Evolutionary conservation across 2,113 vertebrate genomes (phyloP).

Genomic region (Rostratula benghalensis): DNA sequence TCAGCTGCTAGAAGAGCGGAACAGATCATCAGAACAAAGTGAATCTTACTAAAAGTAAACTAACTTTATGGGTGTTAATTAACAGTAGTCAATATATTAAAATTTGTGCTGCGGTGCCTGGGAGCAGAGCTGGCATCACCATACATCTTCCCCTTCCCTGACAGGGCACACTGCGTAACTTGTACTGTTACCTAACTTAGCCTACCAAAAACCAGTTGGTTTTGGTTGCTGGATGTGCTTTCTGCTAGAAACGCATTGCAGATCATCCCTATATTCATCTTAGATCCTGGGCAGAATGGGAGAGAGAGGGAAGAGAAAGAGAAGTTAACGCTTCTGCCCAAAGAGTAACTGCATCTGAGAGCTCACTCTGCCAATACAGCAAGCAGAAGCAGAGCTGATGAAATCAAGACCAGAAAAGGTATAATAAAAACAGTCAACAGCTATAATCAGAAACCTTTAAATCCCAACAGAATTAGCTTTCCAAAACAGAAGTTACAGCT

Average conservation of each 20-base stretch:
- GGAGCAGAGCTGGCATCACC: neutral
- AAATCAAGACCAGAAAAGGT: neutral
- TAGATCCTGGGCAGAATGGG: neutral
- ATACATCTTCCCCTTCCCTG: neutral
- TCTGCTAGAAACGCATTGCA: neutral
- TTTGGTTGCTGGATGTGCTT: neutral
- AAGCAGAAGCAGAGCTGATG: neutral
- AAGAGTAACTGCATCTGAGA: accelerated
- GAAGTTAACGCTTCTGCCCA: neutral
- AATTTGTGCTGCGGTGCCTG: neutral
- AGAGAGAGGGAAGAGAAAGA: neutral
- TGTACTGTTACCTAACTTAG: neutral
- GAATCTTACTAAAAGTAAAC: neutral
- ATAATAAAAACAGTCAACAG: neutral
- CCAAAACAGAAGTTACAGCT: neutral
- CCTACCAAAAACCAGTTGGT: neutral
- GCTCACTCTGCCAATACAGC: neutral
- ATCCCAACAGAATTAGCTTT: neutral
- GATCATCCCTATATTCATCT: too few relatives aligned
- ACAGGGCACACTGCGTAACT: neutral
- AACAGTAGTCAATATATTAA: neutral
- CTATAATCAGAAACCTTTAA: neutral
- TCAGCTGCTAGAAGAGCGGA: neutral
- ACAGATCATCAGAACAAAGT: neutral
- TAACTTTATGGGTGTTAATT: neutral